Evolutionary conservation across 2,113 vertebrate species (phyloP), one percentile per base, ranked within the genome.

Genomic region (Mola mola): DNA sequence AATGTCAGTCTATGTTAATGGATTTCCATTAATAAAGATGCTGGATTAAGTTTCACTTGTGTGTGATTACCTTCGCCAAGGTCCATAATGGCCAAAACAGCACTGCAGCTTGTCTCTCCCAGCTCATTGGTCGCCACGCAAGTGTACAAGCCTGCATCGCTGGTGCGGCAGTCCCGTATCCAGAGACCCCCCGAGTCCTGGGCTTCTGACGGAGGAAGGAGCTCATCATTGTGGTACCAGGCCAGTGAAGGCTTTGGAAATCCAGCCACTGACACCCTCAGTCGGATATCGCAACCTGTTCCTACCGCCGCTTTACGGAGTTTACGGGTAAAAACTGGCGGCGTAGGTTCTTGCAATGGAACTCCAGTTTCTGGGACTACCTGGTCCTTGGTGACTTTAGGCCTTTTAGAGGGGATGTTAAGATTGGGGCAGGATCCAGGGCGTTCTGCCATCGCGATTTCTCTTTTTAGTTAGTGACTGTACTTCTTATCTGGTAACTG

Each of bases 141-240:
- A 13, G 93, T 93, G 69, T 98, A 98, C 59, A 95, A 87, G 0
- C 96, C 96, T 0, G 94, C 95, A 2, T 98, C 92, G 1, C 75
- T 78, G 2, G 85, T 90, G 59, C 79, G 88, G 83, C 95, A 96
- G 89, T 94, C 94, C 25, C 94, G 86, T 55, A 98, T 95, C 94
- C 94, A 95, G 68, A 98, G 90, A 11, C 93, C 94, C 15, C 94
- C 93, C 0, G 94, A 87, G 61, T 96, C 95, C 8, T 94, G 92
- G 56, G 46, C 75, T 15, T 92, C 92, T 0, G 49, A 17, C 1
- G 51, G 57, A 0, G 89, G 82, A 29, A 96, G 78, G 6, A 41
- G 89, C 47, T 88, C 82, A 2, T 95, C 88, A 1, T 96, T 94
- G 50, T 82, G 92, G 91, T 93, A 96, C 96, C 96, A 98, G 75